Base-by-base conservation (phyloP, 1,140 invertebrate species). In the Drosophila kanapiae region DNA sequence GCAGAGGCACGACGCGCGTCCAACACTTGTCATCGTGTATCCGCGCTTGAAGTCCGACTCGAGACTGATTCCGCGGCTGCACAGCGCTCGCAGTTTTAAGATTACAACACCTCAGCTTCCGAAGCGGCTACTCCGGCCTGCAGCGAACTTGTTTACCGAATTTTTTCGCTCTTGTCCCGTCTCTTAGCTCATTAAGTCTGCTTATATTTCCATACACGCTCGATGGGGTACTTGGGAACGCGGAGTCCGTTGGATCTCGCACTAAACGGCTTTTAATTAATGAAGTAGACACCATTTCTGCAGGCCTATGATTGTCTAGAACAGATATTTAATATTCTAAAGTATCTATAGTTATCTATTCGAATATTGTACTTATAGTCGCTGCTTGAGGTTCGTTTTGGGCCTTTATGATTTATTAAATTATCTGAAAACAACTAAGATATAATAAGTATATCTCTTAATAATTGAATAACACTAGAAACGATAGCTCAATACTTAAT, bases 51-150 rank as follows among this genome's bases (percentile, higher is more conserved):
- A 51, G 42, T 71, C 27, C 70, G 61, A 53, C 11, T 37, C 45
- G 35, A 56, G 63, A 86, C 82, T 86, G 82, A 87, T 80, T 76
- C 72, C 45, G 54, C 61, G 43, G 58, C 29, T 33, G 47, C 59
- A 38, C 14, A 29, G 62, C 9, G 56, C 62, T 67, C 62, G 48
- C 48, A 45, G 56, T 83, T 86, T 87, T 83, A 76, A 80, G 58
- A 83, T 86, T 87, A 87, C 80, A 86, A 72, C 68, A 82, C 78
- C 67, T 54, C 71, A 56, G 18, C 31, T 58, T 27, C 35, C 6
- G 38, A 43, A 38, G n/a, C 27, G 42, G 29, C 49, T 38, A 38
- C 35, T 47, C 45, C 14, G 16, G n/a, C 49, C 49, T 49, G 53
- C 65, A 51, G 53, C 74, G 61, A 76, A 76, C 74, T 76, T 76